These are phyloP conservation scores for Arbacia lixula DNA, from an alignment of 53 echinoderm and acorn worm species.

Conservation along the genomic window DNA sequence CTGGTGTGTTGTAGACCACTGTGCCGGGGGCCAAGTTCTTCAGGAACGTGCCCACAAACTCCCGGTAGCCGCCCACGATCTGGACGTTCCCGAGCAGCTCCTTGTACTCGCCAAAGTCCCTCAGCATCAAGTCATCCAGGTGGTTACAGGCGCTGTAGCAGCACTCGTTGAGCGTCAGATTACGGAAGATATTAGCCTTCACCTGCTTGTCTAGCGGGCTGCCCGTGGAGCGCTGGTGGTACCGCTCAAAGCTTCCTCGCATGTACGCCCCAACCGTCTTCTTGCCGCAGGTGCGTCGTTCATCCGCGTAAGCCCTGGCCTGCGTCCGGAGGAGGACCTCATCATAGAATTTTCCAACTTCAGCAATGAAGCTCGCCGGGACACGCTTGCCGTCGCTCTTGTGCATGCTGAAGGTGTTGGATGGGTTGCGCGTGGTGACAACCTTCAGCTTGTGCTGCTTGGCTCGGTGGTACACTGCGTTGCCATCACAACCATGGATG, in stretches of 20 bases:
- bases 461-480: slow-evolving; percentile 40
- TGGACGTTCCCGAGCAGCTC: slow-evolving; percentile 31
- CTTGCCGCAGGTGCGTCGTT: slow-evolving; percentile 4
- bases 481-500: slow-evolving; percentile 50
- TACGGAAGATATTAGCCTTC: slow-evolving; percentile 25
- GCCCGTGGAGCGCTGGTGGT: background rate
- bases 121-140: slow-evolving; percentile 43
- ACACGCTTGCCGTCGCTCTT: slow-evolving; percentile 25
- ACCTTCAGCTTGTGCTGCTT: slow-evolving; percentile 20
- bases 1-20: slow-evolving; percentile 27
- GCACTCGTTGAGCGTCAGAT: slow-evolving; percentile 14
- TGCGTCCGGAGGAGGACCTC: slow-evolving; percentile 29
- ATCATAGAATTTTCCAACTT: slow-evolving; percentile 1
- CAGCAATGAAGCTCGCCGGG: background rate
- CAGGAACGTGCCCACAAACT: slow-evolving; percentile 43
- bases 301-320: background rate
- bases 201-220: slow-evolving; percentile 19
- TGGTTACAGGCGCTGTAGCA: slow-evolving; percentile 50
- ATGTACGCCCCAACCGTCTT: slow-evolving; percentile 41
- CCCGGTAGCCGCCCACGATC: slow-evolving; percentile 32
- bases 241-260: slow-evolving; percentile 23
- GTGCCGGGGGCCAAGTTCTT: slow-evolving; percentile 8
- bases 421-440: background rate
- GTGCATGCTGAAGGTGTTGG: background rate
- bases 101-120: slow-evolving; percentile 48